phyloP scores from a whole-genome alignment of 30 jellyfish, hydroid and myxozoan genomes.

The Aurelia aurita complex sp. Pacific region DNA sequence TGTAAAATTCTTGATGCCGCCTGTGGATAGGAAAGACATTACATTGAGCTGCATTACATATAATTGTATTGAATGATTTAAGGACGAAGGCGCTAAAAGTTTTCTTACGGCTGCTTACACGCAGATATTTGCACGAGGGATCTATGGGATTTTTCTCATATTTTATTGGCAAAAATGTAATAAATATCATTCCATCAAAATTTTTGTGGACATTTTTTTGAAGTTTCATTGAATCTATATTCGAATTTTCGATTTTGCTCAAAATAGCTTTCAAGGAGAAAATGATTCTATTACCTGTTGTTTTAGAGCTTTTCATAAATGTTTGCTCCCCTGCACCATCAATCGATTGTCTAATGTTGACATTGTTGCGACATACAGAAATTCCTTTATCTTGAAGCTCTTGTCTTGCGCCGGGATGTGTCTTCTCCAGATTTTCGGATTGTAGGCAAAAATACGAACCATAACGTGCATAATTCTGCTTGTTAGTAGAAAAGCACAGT shows the following conservation, averaged over 20 bases:
- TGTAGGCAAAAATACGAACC: constrained; percentile 13
- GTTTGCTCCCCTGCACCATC: constrained; percentile 26
- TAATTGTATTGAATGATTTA: background rate
- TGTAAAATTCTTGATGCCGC: constrained; percentile 30
- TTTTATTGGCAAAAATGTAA: background rate
- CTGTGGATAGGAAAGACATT: background rate
- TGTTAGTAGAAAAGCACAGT: constrained; percentile 15
- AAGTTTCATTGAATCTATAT: background rate
- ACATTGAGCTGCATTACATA: background rate
- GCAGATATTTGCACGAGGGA: constrained; percentile 1
- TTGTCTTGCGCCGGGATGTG: constrained; percentile 43
- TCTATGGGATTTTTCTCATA: background rate
- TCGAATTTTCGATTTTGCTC: background rate
- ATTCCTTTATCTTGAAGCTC: constrained; percentile 26
- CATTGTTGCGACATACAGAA: constrained; percentile 31
- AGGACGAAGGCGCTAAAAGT: background rate
- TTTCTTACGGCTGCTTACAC: background rate
- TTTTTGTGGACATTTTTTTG: background rate
- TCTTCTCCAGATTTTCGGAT: constrained; percentile 18
- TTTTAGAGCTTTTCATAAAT: constrained; percentile 30
- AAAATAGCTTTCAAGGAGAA: background rate
- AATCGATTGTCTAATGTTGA: constrained; percentile 13
- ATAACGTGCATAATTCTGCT: constrained; percentile 40
- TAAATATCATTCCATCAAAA: background rate
- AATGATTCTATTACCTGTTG: constrained; percentile 3